Evolutionary conservation across 64 coral and sea anemone species (phyloP).

Genomic region (Pocillopora damicornis): DNA sequence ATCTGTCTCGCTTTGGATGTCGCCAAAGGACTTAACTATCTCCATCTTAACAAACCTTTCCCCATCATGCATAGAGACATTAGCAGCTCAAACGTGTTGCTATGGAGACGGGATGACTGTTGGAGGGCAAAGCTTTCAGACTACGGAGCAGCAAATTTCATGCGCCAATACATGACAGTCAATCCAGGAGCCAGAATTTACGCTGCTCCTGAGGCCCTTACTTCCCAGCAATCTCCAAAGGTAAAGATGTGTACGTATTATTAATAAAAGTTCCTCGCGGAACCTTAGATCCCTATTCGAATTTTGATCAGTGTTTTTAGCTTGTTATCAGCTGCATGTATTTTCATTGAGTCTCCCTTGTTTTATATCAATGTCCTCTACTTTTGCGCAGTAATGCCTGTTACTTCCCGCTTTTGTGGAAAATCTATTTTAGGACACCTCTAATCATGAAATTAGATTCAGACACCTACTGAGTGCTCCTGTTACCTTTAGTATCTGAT

Average conservation of each 20-base stretch:
- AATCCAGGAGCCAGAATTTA: constrained; percentile 95
- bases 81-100: constrained; percentile 90
- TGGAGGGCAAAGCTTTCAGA: constrained; percentile 95
- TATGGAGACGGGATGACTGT: constrained; percentile 86
- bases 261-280: no score
- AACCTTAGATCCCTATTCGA: no score
- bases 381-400: no score
- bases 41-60: constrained; percentile 92
- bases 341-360: no score
- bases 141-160: constrained; percentile 97
- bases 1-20: constrained; percentile 66
- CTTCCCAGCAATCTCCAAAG: constrained; percentile 90
- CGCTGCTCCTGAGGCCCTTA: constrained; percentile 80
- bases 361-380: no score
- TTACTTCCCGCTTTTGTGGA: no score
- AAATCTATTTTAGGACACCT: no score
- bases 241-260: constrained; percentile 3
- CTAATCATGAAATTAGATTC: no score
- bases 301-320: no score
- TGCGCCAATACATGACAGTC: constrained; percentile 91
- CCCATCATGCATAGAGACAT: constrained; percentile 97
- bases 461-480: no score
- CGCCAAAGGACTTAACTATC: constrained; percentile 82
- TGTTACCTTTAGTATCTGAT: no score
- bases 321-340: no score